These are phyloP conservation scores for Rhinophrynus dorsalis DNA, from an alignment of 2,797 vertebrate species.

Conservation along the genomic window DNA sequence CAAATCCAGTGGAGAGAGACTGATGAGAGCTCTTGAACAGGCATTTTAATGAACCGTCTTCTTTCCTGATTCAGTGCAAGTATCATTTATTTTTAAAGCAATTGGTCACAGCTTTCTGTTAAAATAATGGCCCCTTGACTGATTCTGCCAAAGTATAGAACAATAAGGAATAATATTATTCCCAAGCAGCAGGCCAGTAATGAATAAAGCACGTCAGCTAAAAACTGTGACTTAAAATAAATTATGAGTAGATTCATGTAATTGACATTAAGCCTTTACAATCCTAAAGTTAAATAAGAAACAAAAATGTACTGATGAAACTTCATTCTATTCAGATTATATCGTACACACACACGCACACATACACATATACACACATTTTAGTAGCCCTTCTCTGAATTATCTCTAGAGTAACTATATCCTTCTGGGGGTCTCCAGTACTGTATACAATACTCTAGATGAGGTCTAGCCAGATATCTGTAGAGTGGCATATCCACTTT, in stretches of 20 bases:
- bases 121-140: constrained; percentile 58
- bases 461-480: too few relatives aligned
- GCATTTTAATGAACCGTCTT: constrained; percentile 64
- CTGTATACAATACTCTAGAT: too few relatives aligned
- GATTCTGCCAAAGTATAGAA: constrained; percentile 57
- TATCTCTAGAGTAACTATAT: too few relatives aligned
- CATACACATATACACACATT: too few relatives aligned
- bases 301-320: background rate
- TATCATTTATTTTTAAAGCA: constrained; percentile 65
- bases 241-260: constrained; percentile 45
- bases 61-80: constrained; percentile 54
- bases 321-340: too few relatives aligned
- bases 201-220: constrained; percentile 52
- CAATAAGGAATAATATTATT: constrained; percentile 59
- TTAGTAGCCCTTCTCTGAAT: too few relatives aligned
- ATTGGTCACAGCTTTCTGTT: constrained; percentile 53
- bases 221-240: constrained; percentile 39
- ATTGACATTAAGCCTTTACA: constrained; percentile 30
- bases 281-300: constrained; percentile 8
- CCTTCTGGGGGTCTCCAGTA: too few relatives aligned
- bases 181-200: constrained; percentile 49
- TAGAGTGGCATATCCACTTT: too few relatives aligned
- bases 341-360: too few relatives aligned
- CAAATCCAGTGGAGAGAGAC: constrained; percentile 61
- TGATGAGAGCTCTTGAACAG: constrained; percentile 56